Percentiles rank a stretch among this genome's conserved stretches.
These are phyloP conservation scores for Apotomis capreana DNA, from an alignment of 2,888 invertebrate genomes.

Conservation along the genomic window DNA sequence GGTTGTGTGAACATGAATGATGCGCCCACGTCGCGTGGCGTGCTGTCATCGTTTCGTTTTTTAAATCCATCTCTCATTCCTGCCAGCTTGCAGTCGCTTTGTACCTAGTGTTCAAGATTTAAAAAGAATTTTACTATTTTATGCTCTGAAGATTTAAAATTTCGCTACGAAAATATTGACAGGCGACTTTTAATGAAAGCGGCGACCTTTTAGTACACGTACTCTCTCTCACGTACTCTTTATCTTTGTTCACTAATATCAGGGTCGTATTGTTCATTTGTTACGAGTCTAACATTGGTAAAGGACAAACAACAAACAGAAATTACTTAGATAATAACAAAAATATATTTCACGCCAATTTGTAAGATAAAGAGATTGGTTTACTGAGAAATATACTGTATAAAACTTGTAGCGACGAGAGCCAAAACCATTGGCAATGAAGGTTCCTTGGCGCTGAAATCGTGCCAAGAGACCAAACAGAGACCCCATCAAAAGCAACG, in stretches of 20 bases:
- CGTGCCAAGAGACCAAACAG: slow-evolving; percentile 4
- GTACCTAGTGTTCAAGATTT: slow-evolving; percentile 6
- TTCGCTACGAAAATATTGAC: no score
- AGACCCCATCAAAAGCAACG: not conserved
- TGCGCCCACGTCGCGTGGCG: slow-evolving; percentile 11
- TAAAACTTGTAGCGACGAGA: not conserved
- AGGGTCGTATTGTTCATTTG: no score
- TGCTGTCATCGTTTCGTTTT: slow-evolving; percentile 20
- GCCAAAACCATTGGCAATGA: slow-evolving; percentile 8
- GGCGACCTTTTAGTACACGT: no score
- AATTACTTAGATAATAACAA: not conserved
- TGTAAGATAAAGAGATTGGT: not conserved
- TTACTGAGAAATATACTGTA: not conserved
- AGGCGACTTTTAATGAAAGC: no score
- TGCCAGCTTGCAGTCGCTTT: slow-evolving; percentile 9
- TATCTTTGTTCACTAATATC: no score
- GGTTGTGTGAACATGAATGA: slow-evolving; percentile 26
- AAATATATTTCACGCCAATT: not conserved
- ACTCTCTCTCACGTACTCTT: no score
- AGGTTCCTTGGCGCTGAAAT: slow-evolving; percentile 4
- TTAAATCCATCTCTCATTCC: slow-evolving; percentile 4
- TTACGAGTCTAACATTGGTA: no score
- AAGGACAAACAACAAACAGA: not conserved
- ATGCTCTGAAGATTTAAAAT: not conserved
- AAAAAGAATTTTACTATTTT: not conserved